Base-by-base conservation (phyloP, 1,140 invertebrate species). In the Neelides sp. region DNA sequence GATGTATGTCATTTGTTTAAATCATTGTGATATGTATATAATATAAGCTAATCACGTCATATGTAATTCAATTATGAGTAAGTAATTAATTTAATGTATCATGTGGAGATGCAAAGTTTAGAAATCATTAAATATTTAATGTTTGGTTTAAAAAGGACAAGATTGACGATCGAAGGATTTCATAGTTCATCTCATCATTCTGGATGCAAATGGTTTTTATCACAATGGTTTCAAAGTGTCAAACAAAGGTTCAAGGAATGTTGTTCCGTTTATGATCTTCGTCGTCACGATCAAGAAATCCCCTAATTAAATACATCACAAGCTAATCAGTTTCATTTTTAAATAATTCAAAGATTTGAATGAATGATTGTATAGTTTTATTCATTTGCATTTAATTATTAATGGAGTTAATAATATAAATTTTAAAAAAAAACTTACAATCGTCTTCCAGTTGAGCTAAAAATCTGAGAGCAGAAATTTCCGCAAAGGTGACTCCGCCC, bases 401-500 rank as follows among this genome's bases (percentile, higher is more conserved):
- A 41, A 48, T 47, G 4, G n/a, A n/a, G 7, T 37, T 34, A 37
- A 45, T 8, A 54, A 32, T 43, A 48, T 41, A 13, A 30, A 17
- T n/a, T 23, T 27, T 26, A n/a, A n/a, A n/a, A n/a, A n/a, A n/a
- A n/a, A n/a, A 40, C 52, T 45, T 45, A 56, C 39, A 47, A 15
- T 59, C 49, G 58, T 95, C 90, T 70, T 94, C 89, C 67, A 90
- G 82, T 63, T 90, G 83, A 5, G 90, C 85, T 4, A 97, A 72
- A 66, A 89, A 94, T 55, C 93, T 73, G 1, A 98, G 68, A 0
- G 91, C 89, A 2, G 92, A 88, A 61, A 98, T 77, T 66, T 98
- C 94, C 2, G 91, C 85, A 72, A 83, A 95, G 0, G 93, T 98
- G 64, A 91, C 92, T 2, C 94, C 94, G 10, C 94, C 93, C 19